phyloP scores from a whole-genome alignment of 2,888 invertebrate species.

The Lagria hirta region DNA sequence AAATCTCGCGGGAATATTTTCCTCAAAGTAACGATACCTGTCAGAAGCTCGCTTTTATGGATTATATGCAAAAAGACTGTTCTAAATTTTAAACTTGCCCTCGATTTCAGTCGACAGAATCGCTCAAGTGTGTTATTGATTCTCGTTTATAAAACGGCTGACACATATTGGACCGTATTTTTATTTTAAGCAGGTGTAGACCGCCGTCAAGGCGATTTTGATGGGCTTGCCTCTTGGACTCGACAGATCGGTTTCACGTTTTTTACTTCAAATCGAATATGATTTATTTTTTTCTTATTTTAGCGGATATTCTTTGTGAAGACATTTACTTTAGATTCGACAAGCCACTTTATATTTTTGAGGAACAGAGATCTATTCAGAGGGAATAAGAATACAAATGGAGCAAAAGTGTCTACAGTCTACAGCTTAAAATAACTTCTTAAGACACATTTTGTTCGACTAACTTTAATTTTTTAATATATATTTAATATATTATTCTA shows the following conservation, averaged over 20 bases:
- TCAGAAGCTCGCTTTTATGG: slow-evolving; percentile 13
- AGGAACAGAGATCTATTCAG: no score
- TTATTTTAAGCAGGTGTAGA: slow-evolving; percentile 27
- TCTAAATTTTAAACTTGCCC: slow-evolving; percentile 25
- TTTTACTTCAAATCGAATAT: slow-evolving; percentile 10
- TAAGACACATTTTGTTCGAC: no score
- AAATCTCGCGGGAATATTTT: slow-evolving; percentile 22
- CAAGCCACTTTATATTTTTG: no score
- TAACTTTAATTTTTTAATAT: no score
- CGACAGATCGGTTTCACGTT: slow-evolving; percentile 16
- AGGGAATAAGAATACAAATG: no score
- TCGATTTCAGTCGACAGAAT: slow-evolving; percentile 18
- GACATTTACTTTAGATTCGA: no score
- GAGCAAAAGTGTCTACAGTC: no score
- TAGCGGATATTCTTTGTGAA: no score
- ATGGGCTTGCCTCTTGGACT: slow-evolving; percentile 11
- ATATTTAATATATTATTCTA: no score
- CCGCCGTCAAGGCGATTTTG: slow-evolving; percentile 21
- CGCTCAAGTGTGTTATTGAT: slow-evolving; percentile 26
- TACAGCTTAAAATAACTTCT: no score
- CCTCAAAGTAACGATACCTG: slow-evolving; percentile 20
- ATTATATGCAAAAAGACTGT: slow-evolving; percentile 21
- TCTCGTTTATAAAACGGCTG: slow-evolving; percentile 22
- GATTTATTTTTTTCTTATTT: slow-evolving; percentile 8
- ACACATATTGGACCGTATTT: slow-evolving; percentile 25